Evolutionary conservation across 2,113 vertebrate species (phyloP).

Genomic region (Sisor rabdophorus): DNA sequence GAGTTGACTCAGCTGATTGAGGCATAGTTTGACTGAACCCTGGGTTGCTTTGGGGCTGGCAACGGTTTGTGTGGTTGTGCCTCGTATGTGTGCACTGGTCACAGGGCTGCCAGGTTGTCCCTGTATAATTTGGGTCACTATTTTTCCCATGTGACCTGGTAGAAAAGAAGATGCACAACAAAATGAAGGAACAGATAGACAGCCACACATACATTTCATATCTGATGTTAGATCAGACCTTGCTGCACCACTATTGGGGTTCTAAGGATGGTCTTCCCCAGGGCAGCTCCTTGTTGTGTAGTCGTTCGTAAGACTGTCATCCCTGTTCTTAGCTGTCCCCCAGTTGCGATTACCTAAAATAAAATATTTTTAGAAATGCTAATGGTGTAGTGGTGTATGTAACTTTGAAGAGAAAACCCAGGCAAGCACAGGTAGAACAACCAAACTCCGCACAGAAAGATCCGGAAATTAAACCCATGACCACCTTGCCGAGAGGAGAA

Average conservation of each 20-base stretch:
- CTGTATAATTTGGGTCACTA: constrained; percentile 89
- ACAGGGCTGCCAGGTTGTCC: constrained; percentile 68
- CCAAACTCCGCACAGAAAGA: no score
- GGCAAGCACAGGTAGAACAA: no score
- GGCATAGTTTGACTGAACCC: constrained; percentile 93
- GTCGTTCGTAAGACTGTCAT: constrained; percentile 76
- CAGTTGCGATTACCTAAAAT: constrained; percentile 72
- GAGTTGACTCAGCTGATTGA: constrained; percentile 93
- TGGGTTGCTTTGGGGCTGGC: constrained; percentile 78
- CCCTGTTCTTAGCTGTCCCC: constrained; percentile 75
- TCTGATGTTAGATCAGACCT: constrained; percentile 65
- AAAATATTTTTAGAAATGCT: background rate
- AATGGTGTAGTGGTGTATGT: background rate
- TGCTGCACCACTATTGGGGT: constrained; percentile 81
- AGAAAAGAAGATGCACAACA: constrained; percentile 23
- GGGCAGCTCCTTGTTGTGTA: constrained; percentile 69
- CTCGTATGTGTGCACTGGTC: constrained; percentile 57
- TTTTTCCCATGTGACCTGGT: constrained; percentile 84
- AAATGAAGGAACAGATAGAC: constrained; percentile 36
- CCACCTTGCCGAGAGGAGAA: no score
- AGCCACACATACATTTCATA: constrained; percentile 37
- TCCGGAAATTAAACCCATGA: no score
- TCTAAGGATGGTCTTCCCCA: constrained; percentile 79
- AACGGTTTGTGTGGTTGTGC: constrained; percentile 34
- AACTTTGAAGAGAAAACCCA: background rate